A percentile compares a stretch with the other conserved stretches of the same genome.
Evolutionary conservation across 2,113 vertebrate species (phyloP).

Genomic region (Pagrus major): DNA sequence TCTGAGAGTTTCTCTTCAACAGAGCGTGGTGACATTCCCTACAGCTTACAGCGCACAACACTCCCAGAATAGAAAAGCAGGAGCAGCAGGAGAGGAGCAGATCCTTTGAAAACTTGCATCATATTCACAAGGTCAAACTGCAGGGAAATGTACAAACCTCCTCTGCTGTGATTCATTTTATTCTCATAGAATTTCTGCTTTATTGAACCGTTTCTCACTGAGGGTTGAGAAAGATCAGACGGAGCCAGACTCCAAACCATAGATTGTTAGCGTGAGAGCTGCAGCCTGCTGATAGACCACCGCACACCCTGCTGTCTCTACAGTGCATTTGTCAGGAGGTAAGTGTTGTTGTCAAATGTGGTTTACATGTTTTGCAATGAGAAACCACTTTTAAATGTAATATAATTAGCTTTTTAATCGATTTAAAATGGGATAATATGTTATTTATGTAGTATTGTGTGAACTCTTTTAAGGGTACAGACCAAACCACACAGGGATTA

Average conservation of each 20-base stretch:
- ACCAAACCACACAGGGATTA: too few relatives aligned
- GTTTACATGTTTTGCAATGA: neutral
- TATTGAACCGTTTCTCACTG: neutral
- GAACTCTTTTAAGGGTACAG: too few relatives aligned
- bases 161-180: neutral
- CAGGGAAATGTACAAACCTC: neutral
- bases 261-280: constrained; percentile 1
- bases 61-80: constrained; percentile 67
- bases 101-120: constrained; percentile 43
- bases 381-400: neutral
- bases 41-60: constrained; percentile 34
- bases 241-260: constrained; percentile 1
- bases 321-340: neutral
- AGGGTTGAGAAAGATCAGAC: neutral
- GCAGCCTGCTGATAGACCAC: neutral
- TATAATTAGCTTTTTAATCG: neutral
- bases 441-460: too few relatives aligned
- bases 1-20: constrained; percentile 48
- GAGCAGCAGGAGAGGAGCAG: constrained; percentile 13
- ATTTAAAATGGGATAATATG: too few relatives aligned
- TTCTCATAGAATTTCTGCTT: neutral
- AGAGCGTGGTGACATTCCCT: constrained; percentile 32
- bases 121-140: constrained; percentile 47
- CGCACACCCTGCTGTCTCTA: neutral
- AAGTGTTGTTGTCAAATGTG: neutral